Evolutionary conservation across 2,797 vertebrate species (phyloP).

Genomic region (Poliocrania exsul): DNA sequence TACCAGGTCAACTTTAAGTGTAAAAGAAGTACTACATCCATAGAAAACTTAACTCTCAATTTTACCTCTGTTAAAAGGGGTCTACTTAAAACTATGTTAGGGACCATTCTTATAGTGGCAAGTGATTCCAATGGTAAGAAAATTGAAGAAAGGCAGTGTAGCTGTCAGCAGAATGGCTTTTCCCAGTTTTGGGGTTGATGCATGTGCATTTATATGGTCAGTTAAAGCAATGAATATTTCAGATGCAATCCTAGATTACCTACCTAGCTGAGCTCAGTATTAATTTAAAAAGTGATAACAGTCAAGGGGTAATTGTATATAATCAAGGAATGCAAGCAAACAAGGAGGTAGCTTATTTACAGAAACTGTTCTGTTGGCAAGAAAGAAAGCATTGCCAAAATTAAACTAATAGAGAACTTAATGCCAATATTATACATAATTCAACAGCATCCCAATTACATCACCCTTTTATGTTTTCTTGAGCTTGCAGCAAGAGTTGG

Average conservation of each 20-base stretch:
- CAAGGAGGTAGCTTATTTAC: conserved; percentile 25
- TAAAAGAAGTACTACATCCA: neutral
- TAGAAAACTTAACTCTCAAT: neutral
- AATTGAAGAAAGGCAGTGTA: neutral
- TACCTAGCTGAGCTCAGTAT: neutral
- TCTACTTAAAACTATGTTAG: neutral
- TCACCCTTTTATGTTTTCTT: neutral
- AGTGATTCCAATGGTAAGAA: neutral
- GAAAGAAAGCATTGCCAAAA: conserved; percentile 34
- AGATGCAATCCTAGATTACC: neutral
- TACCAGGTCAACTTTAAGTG: neutral
- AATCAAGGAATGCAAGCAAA: conserved; percentile 11
- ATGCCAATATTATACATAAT: conserved; percentile 27
- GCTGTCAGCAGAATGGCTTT: neutral
- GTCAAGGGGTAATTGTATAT: conserved; percentile 11
- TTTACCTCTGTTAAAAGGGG: neutral
- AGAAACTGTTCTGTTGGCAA: conserved; percentile 17
- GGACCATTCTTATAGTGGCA: neutral
- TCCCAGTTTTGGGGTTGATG: neutral
- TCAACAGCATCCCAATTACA: neutral
- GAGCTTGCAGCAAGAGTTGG: neutral
- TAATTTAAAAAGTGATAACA: neutral
- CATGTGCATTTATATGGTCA: neutral
- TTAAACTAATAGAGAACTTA: conserved; percentile 7
- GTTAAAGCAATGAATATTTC: conserved; percentile 8